phyloP scores from a whole-genome alignment of 2,888 invertebrate genomes.

The Drosophila anomelani region DNA sequence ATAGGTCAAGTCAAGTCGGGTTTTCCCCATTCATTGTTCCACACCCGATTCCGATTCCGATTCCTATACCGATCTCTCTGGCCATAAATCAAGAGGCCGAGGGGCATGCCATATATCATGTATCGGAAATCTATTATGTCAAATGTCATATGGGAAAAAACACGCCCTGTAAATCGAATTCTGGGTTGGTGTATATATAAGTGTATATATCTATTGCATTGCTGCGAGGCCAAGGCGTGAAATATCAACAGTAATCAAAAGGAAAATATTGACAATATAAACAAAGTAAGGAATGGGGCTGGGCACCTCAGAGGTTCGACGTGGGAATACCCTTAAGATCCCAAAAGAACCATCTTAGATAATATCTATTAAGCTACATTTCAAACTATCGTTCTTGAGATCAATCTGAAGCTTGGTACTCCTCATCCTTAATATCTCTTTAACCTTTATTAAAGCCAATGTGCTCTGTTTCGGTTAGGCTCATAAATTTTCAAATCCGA shows the following conservation, averaged over 20 bases:
- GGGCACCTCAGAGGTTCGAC: conserved; percentile 17
- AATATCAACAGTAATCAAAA: conserved; percentile 69
- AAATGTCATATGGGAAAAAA: conserved; percentile 46
- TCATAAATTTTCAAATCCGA: conserved; percentile 68
- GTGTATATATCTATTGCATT: conserved; percentile 11
- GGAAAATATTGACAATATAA: conserved; percentile 66
- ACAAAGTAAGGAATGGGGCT: conserved; percentile 28
- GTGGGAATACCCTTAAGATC: conserved; percentile 25
- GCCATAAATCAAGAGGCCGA: conserved; percentile 48
- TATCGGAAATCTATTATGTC: conserved; percentile 53
- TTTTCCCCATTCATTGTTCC: conserved; percentile 28
- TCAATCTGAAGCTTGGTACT: background rate
- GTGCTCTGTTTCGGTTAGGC: conserved; percentile 28
- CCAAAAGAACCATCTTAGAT: too few species aligned
- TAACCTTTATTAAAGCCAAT: background rate
- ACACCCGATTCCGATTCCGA: conserved; percentile 19
- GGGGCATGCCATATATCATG: conserved; percentile 30
- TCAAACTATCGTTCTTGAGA: background rate
- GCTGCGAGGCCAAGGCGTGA: conserved; percentile 63
- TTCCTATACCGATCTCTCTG: conserved; percentile 13
- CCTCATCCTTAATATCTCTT: background rate
- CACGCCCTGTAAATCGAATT: conserved; percentile 50
- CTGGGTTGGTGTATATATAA: conserved; percentile 10
- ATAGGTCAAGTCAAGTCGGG: conserved; percentile 40
- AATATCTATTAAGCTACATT: background rate